A percentile compares a stretch with the other conserved stretches of the same genome.
These are phyloP conservation scores for Mythimna ferrago DNA, from an alignment of 2,888 invertebrate species.

Conservation along the genomic window DNA sequence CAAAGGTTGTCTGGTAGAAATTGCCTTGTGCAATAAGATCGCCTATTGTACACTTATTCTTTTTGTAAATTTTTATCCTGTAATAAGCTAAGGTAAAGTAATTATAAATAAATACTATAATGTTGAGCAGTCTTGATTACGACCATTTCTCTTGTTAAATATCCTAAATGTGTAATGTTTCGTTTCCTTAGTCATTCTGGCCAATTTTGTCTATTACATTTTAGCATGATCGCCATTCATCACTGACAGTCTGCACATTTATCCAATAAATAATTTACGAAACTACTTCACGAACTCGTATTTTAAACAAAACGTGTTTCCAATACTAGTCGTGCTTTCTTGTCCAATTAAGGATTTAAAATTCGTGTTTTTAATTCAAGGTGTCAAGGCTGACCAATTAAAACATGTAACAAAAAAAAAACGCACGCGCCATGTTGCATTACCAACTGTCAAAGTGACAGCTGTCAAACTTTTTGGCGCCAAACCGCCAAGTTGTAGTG, in stretches of 20 bases:
- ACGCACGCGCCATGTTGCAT: not conserved
- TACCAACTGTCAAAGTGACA: slow-evolving; percentile 27
- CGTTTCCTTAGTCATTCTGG: not conserved
- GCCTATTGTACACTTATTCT: too few species aligned
- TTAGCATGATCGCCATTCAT: not conserved
- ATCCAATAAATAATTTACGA: not conserved
- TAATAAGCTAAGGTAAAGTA: too few species aligned
- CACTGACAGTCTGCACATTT: not conserved
- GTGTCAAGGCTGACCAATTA: slow-evolving; percentile 29
- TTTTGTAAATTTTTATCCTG: too few species aligned
- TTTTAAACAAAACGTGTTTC: slow-evolving; percentile 6
- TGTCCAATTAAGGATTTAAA: slow-evolving; percentile 20
- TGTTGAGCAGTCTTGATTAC: too few species aligned
- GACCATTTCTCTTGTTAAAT: too few species aligned
- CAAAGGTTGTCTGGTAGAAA: too few species aligned
- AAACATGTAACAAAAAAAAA: slow-evolving; percentile 7
- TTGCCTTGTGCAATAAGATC: too few species aligned
- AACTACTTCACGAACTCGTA: not conserved
- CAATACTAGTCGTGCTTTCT: slow-evolving; percentile 20
- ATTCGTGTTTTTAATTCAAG: slow-evolving; percentile 15
- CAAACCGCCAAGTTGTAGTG: slow-evolving; percentile 21
- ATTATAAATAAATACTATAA: too few species aligned
- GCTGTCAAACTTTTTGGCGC: slow-evolving; percentile 36
- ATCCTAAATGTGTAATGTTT: too few species aligned
- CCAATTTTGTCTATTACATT: not conserved